phyloP scores from a whole-genome alignment of 2,888 invertebrate genomes.

The Nomada flava region DNA sequence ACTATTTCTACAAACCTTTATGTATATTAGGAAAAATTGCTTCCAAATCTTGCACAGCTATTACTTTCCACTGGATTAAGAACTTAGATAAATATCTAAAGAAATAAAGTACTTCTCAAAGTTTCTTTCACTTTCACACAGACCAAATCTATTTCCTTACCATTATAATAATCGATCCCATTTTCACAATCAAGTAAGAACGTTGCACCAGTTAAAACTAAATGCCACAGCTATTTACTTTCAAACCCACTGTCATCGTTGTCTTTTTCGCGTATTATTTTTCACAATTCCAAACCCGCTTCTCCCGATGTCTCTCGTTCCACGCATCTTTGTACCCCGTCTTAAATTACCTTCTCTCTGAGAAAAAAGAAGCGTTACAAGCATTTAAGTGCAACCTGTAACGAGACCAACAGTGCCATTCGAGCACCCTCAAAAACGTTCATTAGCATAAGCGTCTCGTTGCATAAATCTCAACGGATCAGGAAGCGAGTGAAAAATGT shows the following conservation, averaged over 20 bases:
- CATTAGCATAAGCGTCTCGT: conserved; percentile 12
- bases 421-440: conserved; percentile 2
- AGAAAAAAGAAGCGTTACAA: neutral
- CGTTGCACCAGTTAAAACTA: too few relatives aligned
- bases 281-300: neutral
- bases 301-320: too few relatives aligned
- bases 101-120: neutral
- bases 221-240: too few relatives aligned
- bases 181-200: too few relatives aligned
- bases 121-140: too few relatives aligned
- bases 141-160: neutral
- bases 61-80: neutral
- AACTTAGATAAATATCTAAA: neutral
- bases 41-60: neutral
- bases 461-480: conserved; percentile 38
- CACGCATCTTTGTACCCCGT: too few relatives aligned
- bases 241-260: too few relatives aligned
- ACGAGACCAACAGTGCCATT: neutral
- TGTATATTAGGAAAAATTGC: neutral
- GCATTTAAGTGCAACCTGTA: too few relatives aligned
- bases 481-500: conserved; percentile 27
- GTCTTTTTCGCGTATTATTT: too few relatives aligned
- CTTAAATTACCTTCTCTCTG: neutral
- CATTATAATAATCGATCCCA: too few relatives aligned
- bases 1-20: neutral